Evolutionary conservation across 2,797 vertebrate genomes (phyloP).

Genomic region (Poeciliopsis presidionis): DNA sequence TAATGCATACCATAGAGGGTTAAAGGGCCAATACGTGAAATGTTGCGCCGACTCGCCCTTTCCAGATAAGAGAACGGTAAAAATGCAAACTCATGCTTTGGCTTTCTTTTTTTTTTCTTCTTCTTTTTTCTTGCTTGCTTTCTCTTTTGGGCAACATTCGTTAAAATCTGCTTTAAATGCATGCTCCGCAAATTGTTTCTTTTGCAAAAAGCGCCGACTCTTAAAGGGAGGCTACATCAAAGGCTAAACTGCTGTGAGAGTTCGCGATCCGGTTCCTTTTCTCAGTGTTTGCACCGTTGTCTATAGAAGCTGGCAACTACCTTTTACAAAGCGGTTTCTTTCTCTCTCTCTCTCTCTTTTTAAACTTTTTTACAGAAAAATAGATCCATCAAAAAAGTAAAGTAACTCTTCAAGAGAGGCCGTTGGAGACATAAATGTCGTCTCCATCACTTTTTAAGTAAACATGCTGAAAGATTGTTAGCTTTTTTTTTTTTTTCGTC

Average conservation of each 20-base stretch:
- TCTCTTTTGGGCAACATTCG: conserved; percentile 71
- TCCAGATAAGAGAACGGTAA: conserved; percentile 55
- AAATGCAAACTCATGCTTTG: conserved; percentile 83
- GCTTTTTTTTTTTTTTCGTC: conserved; percentile 38
- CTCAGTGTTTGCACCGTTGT: conserved; percentile 53
- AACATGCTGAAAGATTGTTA: conserved; percentile 82
- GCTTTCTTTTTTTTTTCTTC: conserved; percentile 56
- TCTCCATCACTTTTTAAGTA: conserved; percentile 73
- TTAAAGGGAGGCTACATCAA: conserved; percentile 79
- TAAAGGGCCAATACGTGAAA: conserved; percentile 56
- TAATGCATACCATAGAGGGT: conserved; percentile 9
- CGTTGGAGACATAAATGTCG: conserved; percentile 64
- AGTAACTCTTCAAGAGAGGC: conserved; percentile 74
- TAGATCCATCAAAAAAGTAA: conserved; percentile 79
- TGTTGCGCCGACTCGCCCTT: conserved; percentile 41
- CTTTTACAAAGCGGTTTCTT: conserved; percentile 61
- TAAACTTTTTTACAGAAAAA: conserved; percentile 74
- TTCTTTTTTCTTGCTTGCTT: conserved; percentile 56
- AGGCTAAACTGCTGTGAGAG: conserved; percentile 62
- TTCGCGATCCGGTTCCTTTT: conserved; percentile 39
- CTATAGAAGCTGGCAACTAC: conserved; percentile 75
- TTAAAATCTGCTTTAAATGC: conserved; percentile 60
- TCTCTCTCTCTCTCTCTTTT: conserved; percentile 19
- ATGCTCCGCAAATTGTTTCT: conserved; percentile 56
- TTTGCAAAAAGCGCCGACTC: conserved; percentile 63